Evolutionary conservation across 2,113 vertebrate genomes (phyloP).

Genomic region (Microcebus griseorufus): DNA sequence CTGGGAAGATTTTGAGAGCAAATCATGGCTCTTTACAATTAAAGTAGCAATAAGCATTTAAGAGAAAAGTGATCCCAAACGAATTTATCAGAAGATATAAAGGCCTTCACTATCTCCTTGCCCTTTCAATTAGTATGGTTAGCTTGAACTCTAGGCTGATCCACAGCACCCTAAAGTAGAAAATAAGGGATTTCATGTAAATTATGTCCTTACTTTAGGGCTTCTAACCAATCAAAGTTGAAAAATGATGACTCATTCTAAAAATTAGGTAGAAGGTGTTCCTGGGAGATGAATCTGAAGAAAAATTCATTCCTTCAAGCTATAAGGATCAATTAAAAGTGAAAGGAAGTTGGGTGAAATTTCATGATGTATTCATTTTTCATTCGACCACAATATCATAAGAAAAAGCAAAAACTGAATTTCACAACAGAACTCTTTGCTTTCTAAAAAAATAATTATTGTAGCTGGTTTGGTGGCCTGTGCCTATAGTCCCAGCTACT

Average conservation of each 20-base stretch:
- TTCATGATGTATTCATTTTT: constrained; percentile 15
- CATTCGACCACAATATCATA: not conserved
- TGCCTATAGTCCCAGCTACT: no score
- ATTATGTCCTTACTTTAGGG: not conserved
- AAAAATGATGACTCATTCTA: not conserved
- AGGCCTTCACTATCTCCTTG: not conserved
- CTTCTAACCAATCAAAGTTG: not conserved
- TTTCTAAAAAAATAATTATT: not conserved
- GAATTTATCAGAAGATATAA: not conserved
- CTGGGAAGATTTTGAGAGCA: not conserved
- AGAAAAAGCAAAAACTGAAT: not conserved
- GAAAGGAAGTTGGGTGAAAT: constrained; percentile 2
- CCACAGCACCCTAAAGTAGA: not conserved
- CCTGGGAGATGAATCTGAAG: not conserved
- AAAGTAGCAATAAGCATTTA: not conserved
- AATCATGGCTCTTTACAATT: not conserved
- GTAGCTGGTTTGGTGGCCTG: no score
- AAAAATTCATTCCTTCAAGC: not conserved
- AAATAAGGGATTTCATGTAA: constrained; percentile 4
- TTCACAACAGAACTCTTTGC: not conserved
- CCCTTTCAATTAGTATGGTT: not conserved
- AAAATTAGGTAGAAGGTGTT: not conserved
- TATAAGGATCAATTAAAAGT: not conserved
- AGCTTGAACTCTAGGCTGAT: not conserved
- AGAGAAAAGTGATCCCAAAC: not conserved